Evolutionary conservation across 2,113 vertebrate genomes (phyloP).

Genomic region (Gymnorhina tibicen): DNA sequence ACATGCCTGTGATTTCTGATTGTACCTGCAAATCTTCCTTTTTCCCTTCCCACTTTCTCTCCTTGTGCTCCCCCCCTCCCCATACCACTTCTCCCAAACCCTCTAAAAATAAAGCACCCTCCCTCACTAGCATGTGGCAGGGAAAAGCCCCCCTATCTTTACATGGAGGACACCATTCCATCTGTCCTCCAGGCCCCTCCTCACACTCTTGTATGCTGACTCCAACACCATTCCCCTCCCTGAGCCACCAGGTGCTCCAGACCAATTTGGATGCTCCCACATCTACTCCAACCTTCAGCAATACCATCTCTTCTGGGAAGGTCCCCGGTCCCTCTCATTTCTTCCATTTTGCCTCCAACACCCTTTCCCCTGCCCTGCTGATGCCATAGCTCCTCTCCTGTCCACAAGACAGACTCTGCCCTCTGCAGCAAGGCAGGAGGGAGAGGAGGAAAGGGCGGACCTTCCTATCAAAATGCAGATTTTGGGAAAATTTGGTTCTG

Average conservation of each 20-base stretch:
- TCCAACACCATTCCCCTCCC: background rate
- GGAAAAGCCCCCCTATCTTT: background rate
- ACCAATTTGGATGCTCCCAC: background rate
- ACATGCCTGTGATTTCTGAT: background rate
- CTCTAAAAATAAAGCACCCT: background rate
- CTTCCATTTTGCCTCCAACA: background rate
- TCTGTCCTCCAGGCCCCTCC: background rate
- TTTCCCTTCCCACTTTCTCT: background rate
- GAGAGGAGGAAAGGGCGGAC: background rate
- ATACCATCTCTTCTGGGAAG: background rate
- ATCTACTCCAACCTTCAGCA: background rate
- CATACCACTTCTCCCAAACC: background rate
- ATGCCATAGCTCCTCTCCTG: background rate
- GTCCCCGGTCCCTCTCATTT: background rate
- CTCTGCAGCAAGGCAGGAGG: background rate
- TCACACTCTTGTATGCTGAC: background rate
- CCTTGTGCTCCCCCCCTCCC: background rate
- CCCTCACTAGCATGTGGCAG: background rate
- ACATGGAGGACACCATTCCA: background rate
- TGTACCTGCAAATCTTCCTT: background rate
- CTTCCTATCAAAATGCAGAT: background rate
- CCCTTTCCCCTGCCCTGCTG: background rate
- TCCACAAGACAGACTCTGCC: background rate
- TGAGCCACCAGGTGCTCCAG: background rate
- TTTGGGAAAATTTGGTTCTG: conserved; percentile 16